These are phyloP conservation scores for Nibea coibor DNA, from an alignment of 2,113 vertebrate species.

Conservation along the genomic window DNA sequence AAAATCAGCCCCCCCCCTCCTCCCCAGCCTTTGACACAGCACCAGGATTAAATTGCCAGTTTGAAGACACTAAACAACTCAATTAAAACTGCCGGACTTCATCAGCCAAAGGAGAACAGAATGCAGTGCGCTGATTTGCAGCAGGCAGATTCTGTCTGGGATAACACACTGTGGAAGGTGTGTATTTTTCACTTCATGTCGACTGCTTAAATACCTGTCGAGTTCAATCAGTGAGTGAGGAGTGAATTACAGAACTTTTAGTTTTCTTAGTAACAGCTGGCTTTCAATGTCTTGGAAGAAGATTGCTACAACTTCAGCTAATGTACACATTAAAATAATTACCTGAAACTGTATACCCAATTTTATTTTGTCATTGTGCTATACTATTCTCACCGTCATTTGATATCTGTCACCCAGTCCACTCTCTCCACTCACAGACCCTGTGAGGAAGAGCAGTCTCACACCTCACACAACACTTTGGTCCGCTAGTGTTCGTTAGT, in stretches of 20 bases:
- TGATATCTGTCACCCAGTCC: no score
- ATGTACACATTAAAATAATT: background rate
- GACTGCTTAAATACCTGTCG: constrained; percentile 44
- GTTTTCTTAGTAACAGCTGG: background rate
- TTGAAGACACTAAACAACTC: constrained; percentile 68
- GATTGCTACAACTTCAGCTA: background rate
- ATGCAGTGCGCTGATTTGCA: constrained; percentile 42
- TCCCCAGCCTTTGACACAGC: constrained; percentile 33
- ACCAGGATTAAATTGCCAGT: constrained; percentile 64
- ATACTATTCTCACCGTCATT: no score
- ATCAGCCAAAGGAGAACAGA: constrained; percentile 26
- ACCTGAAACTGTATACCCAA: background rate
- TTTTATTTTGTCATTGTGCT: background rate
- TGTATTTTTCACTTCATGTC: constrained; percentile 26
- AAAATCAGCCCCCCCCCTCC: constrained; percentile 1
- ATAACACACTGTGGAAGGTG: constrained; percentile 20
- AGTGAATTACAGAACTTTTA: constrained; percentile 22
- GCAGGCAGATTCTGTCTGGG: constrained; percentile 28
- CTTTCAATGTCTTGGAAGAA: background rate
- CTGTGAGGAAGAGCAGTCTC: background rate
- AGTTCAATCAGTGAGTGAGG: constrained; percentile 37
- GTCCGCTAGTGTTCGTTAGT: background rate
- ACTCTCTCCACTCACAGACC: no score
- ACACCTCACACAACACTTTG: background rate
- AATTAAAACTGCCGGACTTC: constrained; percentile 60